Evolutionary conservation across 1,140 invertebrate genomes (phyloP), one percentile per base, ranked within the genome.

Genomic region (Mactra quadrangularis): DNA sequence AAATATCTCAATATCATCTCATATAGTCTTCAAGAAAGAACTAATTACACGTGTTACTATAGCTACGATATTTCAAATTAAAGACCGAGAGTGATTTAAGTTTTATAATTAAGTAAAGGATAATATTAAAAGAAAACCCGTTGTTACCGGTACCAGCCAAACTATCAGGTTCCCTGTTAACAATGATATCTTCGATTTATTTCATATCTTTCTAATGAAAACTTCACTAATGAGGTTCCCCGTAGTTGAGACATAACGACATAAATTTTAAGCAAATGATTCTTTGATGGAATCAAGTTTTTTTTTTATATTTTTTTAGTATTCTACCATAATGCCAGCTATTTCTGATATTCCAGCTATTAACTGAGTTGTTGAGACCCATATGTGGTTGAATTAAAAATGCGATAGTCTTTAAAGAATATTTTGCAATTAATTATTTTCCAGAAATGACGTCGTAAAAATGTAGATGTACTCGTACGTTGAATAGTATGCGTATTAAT

Each of bases 1-100:
- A n/a, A n/a, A n/a, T n/a, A n/a, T n/a, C n/a, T n/a, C n/a, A n/a
- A n/a, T n/a, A n/a, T n/a, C n/a, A n/a, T n/a, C n/a, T n/a, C n/a
- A n/a, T n/a, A n/a, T n/a, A n/a, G n/a, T n/a, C n/a, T n/a, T n/a
- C n/a, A n/a, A n/a, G n/a, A n/a, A n/a, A 15, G 38, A 15, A 41
- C 38, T 41, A 68, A 68, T 68, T 22, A 50, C 45, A 50, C 19
- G 41, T 68, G 11, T 66, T 22, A 45, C 38, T 17, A 31, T 6
- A 25, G 19, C 47, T 68, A 47, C 64, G 31, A 50, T 68, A 68
- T 31, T 68, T 68, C 64, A 38, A 68, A 68, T 68, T 68, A 68
- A 38, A 68, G 64, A 50, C 47, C 6, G 15, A 7, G 38, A 41
- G 38, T 41, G 38, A 41, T 41, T 41, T 41, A 68, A 15, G 38